phyloP scores from a whole-genome alignment of 2,113 vertebrate species.

The Onychostoma macrolepis region DNA sequence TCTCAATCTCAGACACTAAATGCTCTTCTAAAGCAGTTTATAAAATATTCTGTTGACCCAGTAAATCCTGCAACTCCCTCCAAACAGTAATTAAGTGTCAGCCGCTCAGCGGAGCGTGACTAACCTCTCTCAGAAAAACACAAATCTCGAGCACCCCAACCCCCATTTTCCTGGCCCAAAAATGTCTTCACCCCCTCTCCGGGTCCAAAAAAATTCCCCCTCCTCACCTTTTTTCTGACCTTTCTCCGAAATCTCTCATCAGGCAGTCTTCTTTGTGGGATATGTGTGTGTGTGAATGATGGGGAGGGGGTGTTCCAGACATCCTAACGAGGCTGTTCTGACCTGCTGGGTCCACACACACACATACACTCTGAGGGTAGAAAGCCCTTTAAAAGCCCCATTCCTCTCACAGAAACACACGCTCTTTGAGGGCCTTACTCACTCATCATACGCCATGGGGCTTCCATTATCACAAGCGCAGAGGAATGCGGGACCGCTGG shows the following conservation, averaged over 20 bases:
- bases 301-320: not conserved
- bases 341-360: slow-evolving; percentile 5
- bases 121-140: slow-evolving; percentile 56
- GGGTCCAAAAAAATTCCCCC: slow-evolving; percentile 36
- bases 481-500: slow-evolving; percentile 41
- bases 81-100: slow-evolving; percentile 57
- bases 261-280: slow-evolving; percentile 2
- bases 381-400: slow-evolving; percentile 29
- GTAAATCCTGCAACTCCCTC: slow-evolving; percentile 53
- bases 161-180: slow-evolving; percentile 35
- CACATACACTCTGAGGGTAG: not conserved
- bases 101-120: slow-evolving; percentile 51
- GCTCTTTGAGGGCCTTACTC: slow-evolving; percentile 29
- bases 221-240: slow-evolving; percentile 19
- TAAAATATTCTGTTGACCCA: slow-evolving; percentile 63
- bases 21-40: slow-evolving; percentile 54
- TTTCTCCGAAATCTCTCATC: slow-evolving; percentile 30
- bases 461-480: slow-evolving; percentile 44
- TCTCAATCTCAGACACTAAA: slow-evolving; percentile 38
- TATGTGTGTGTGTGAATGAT: not conserved
- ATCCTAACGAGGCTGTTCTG: slow-evolving; percentile 39
- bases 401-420: slow-evolving; percentile 17
- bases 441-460: slow-evolving; percentile 36
- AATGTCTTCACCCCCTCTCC: slow-evolving; percentile 36
- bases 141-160: slow-evolving; percentile 44